phyloP scores from a whole-genome alignment of 2,888 invertebrate genomes.

The Folsomia candida region DNA sequence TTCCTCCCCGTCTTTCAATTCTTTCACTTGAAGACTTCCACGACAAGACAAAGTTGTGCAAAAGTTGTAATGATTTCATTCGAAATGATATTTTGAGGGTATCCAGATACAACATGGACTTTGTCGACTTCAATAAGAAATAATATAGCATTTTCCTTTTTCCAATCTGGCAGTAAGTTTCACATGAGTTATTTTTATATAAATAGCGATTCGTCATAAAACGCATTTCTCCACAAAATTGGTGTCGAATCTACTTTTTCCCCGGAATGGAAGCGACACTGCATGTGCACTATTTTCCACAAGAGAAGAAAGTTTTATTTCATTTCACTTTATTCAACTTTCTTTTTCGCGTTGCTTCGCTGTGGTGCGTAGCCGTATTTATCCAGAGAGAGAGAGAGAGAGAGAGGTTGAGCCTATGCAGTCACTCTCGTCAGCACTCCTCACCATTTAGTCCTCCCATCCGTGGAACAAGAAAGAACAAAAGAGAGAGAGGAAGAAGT shows the following conservation, averaged over 20 bases:
- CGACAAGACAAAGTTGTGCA: neutral
- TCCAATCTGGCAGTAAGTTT: too few species aligned
- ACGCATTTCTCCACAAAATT: neutral
- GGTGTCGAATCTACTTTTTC: neutral
- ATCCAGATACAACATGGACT: neutral
- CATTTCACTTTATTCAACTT: neutral
- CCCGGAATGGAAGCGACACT: neutral
- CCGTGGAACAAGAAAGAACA: neutral
- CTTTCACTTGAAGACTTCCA: neutral
- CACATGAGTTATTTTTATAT: too few species aligned
- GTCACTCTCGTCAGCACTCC: neutral
- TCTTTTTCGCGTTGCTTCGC: neutral
- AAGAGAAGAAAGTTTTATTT: conserved; percentile 1
- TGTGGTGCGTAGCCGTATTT: neutral
- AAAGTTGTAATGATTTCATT: neutral
- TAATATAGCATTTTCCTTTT: too few species aligned
- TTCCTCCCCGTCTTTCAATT: neutral
- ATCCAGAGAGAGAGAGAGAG: too few species aligned
- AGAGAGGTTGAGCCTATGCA: neutral
- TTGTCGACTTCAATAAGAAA: too few species aligned
- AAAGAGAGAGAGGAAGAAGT: too few species aligned
- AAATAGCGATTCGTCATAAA: too few species aligned
- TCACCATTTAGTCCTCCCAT: neutral
- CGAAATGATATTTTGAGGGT: neutral
- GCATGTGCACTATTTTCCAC: neutral